Evolutionary conservation across 37 sponge, comb jelly and placozoan genomes (phyloP), one percentile per base, ranked within the genome.

Genomic region (Ianthella basta): DNA sequence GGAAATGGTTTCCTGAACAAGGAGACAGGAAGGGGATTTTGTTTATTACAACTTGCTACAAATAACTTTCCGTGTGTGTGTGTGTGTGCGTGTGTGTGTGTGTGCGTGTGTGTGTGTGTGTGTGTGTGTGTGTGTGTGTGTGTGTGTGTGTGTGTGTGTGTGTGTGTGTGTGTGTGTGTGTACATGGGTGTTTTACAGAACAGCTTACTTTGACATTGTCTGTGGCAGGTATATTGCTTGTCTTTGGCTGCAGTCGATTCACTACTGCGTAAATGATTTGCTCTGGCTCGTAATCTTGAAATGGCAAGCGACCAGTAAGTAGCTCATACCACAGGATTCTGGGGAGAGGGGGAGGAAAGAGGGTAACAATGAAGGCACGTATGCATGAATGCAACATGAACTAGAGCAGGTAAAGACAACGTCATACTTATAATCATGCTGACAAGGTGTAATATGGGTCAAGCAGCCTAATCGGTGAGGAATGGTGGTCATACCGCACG

Each of bases 291-390:
- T 86, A 56, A 18, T 32, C 50, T 19, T 64, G 37, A 41, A 87
- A 97, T 0, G 98, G 98, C 82, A 89, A 97, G 57, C 68, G 81
- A 83, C 90, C 79, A 0, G 91, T 77, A 70, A 97, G 67, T 25
- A 97, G 72, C 87, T 97, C 98, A 38, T 95, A 97, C 77, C 92
- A 83, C 13, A 97, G 80, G 59, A 92, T 87, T n/a, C 95, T 94
- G 83, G 8, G 21, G 1, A 16, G 39, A 38, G 16, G 24, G 44
- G 82, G 39, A 56, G 41, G 3, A 40, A 27, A 1, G 53, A 78
- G 16, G 21, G 23, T 4, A 63, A 5, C 5, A 5, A 63, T 57
- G 60, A 21, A 57, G 19, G 16, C 60, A 57, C 16, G 60, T 21
- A 19, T 57, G 19, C 19, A 21, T 16, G 20, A 21, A 39, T 30